Conservation (phyloP, 2,113 vertebrate genomes). For the Phasianus colchicus region DNA sequence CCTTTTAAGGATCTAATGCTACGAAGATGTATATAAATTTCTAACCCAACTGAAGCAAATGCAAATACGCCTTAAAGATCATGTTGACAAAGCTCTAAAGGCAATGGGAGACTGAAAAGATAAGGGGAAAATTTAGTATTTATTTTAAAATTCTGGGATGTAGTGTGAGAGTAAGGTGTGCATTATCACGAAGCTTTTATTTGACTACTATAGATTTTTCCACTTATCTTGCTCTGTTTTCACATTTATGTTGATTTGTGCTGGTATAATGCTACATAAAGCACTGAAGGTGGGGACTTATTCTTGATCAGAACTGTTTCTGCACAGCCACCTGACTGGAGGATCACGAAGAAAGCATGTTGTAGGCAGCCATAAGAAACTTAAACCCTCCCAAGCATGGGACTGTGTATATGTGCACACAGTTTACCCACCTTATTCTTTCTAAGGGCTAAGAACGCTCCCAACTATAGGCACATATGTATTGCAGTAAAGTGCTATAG, state of each 20-base stretch:
- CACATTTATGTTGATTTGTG: background rate
- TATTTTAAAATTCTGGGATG: background rate
- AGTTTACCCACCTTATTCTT: background rate
- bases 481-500: background rate
- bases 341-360: background rate
- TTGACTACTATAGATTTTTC: background rate
- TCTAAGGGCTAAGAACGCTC: background rate
- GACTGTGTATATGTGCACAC: rapidly evolving
- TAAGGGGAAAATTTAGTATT: background rate
- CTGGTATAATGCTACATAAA: background rate
- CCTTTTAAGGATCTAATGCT: background rate
- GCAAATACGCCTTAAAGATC: background rate
- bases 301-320: background rate
- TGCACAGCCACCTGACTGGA: background rate
- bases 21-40: background rate
- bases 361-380: background rate
- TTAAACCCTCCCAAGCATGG: background rate
- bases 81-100: background rate
- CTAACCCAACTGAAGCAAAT: background rate
- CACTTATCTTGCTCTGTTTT: background rate
- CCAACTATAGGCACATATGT: background rate
- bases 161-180: background rate
- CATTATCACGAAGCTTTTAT: background rate
- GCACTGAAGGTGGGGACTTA: background rate
- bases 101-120: background rate